Base-by-base conservation (phyloP, 1,140 invertebrate species). In the Pseudomyrmex gracilis region DNA sequence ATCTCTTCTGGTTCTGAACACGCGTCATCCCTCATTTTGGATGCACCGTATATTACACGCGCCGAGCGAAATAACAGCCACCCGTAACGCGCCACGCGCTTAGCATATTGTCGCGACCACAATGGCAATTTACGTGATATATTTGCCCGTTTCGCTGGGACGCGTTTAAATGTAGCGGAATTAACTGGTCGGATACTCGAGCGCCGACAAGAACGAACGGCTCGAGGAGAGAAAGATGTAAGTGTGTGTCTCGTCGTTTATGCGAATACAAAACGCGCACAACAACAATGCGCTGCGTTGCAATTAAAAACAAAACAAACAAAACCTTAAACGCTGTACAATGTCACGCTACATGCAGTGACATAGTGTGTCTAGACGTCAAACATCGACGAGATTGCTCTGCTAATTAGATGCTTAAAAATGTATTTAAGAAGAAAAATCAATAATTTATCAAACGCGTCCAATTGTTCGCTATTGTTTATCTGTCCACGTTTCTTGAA, bases 101-200 rank as follows among this genome's bases (percentile, higher is more conserved):
- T 93, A 93, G 90, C 93, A 92, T 92, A 93, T 93, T 93, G 93
- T 93, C 93, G 92, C 93, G 90, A 92, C 92, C 92, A 93, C 93
- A 93, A 93, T 93, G 92, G 93, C 92, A 93, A 94, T 94, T 94
- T 93, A 89, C 83, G 90, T 94, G 93, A 94, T 94, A 93, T 93
- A 94, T 94, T 87, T 92, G 85, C 80, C 89, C 90, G 88, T 90
- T 88, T 89, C 68, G 71, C 61, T 70, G 85, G 67, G 82, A 85
- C 84, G 85, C 90, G 90, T 92, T 93, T 89, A 94, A 94, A 94
- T 94, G 93, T 94, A 92, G 84, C 84, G 93, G 93, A 94, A 94
- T 94, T 93, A 93, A 94, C 91, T 89, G 90, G 90, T 53, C 73
- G 80, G 66, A 47, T 84, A 78, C 49, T 82, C 77, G 84, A 34